Evolutionary conservation across 2,888 invertebrate genomes (phyloP).

Genomic region (Apodemia duryi): DNA sequence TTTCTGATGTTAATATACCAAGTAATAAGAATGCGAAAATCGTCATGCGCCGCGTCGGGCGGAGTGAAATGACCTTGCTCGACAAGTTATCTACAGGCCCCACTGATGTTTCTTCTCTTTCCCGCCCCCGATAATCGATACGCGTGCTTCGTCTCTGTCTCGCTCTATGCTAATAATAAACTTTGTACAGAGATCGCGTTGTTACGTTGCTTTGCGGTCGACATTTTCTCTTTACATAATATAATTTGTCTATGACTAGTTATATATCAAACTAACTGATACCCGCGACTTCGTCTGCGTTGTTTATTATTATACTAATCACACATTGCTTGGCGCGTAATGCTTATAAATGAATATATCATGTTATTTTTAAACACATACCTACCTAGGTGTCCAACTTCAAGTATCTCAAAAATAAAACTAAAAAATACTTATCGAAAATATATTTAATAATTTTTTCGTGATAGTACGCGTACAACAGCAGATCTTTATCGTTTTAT

Average conservation of each 20-base stretch:
- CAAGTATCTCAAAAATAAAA: no score
- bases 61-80: slow-evolving; percentile 61
- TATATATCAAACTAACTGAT: neutral
- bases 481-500: no score
- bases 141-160: slow-evolving; percentile 42
- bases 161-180: slow-evolving; percentile 66
- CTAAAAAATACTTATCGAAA: no score
- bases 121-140: slow-evolving; percentile 51
- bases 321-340: no score
- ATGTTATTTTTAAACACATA: no score
- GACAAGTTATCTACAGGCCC: slow-evolving; percentile 53
- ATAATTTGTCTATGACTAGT: neutral
- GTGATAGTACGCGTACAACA: no score
- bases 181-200: slow-evolving; percentile 34
- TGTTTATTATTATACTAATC: no score
- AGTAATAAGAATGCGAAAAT: slow-evolving; percentile 25
- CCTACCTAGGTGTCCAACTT: no score
- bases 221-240: neutral
- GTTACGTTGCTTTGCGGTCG: slow-evolving; percentile 25
- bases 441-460: no score
- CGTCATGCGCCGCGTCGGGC: slow-evolving; percentile 35
- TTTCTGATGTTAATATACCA: slow-evolving; percentile 15
- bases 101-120: slow-evolving; percentile 45
- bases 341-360: no score
- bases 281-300: no score